Evolutionary conservation across 2,797 vertebrate species (phyloP).

Genomic region (Syndactyla subalaris): DNA sequence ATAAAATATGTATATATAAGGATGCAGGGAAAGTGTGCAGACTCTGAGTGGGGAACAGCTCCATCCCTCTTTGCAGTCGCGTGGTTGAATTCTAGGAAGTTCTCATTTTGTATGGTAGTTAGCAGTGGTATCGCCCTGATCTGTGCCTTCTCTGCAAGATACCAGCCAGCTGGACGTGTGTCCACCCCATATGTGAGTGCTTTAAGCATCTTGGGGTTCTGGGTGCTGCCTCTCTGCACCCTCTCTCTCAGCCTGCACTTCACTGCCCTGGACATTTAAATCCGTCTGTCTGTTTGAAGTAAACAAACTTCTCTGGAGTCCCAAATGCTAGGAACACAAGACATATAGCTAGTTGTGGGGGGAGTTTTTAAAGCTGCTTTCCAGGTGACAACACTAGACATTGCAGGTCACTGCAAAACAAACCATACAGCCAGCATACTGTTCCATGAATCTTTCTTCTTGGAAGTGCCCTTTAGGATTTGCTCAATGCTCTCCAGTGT

Average conservation of each 20-base stretch:
- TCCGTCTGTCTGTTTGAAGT: background rate
- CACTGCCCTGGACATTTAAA: background rate
- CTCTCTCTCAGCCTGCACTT: background rate
- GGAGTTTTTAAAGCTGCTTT: background rate
- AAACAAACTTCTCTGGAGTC: background rate
- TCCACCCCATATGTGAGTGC: background rate
- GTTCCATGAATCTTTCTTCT: background rate
- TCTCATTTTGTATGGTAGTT: background rate
- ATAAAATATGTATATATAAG: background rate
- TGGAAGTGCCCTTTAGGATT: background rate
- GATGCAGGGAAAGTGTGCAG: background rate
- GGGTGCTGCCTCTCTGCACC: background rate
- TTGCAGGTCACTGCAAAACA: background rate
- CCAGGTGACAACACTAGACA: background rate
- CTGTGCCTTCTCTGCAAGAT: background rate
- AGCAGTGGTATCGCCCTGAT: background rate
- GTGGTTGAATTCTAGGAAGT: background rate
- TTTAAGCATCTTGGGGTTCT: background rate
- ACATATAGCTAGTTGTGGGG: background rate
- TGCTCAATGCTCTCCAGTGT: background rate
- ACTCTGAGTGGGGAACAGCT: background rate
- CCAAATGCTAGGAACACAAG: background rate
- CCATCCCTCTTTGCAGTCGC: background rate
- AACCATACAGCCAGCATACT: background rate
- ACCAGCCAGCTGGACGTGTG: background rate